phyloP scores from a whole-genome alignment of 2,797 vertebrate genomes.

The Neosalanx taihuensis region DNA sequence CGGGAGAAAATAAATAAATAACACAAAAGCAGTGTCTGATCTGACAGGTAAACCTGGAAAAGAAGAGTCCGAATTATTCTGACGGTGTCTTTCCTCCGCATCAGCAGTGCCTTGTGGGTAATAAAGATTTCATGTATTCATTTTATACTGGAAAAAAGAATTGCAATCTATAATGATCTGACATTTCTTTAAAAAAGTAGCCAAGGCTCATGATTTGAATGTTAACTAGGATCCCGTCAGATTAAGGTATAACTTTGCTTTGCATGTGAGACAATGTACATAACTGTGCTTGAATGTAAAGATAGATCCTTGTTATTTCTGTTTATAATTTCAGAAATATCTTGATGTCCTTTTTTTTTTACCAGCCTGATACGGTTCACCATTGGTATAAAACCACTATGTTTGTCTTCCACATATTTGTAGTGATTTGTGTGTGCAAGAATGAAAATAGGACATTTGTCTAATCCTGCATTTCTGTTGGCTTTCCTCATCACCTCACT shows the following conservation, averaged over 20 bases:
- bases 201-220: conserved; percentile 75
- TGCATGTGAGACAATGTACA: conserved; percentile 31
- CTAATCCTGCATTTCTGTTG: too few relatives aligned
- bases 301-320: conserved; percentile 3
- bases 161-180: conserved; percentile 80
- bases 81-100: conserved; percentile 69
- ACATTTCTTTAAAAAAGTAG: conserved; percentile 77
- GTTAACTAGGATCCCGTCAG: conserved; percentile 65
- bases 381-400: too few relatives aligned
- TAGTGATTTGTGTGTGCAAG: not conserved
- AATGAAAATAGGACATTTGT: not conserved
- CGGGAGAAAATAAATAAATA: not conserved
- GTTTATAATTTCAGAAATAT: conserved; percentile 1
- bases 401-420: not conserved
- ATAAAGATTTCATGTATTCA: conserved; percentile 85
- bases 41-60: conserved; percentile 64
- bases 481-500: conserved; percentile 37
- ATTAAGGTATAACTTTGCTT: conserved; percentile 60
- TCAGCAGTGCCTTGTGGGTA: conserved; percentile 75
- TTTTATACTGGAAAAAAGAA: conserved; percentile 78
- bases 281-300: conserved; percentile 33
- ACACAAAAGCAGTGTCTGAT: conserved; percentile 36
- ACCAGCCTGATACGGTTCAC: too few relatives aligned
- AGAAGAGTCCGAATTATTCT: conserved; percentile 69
- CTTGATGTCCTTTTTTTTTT: not conserved